Base-by-base conservation (phyloP, 1,140 invertebrate genomes). In the Hesperophylax magnus region DNA sequence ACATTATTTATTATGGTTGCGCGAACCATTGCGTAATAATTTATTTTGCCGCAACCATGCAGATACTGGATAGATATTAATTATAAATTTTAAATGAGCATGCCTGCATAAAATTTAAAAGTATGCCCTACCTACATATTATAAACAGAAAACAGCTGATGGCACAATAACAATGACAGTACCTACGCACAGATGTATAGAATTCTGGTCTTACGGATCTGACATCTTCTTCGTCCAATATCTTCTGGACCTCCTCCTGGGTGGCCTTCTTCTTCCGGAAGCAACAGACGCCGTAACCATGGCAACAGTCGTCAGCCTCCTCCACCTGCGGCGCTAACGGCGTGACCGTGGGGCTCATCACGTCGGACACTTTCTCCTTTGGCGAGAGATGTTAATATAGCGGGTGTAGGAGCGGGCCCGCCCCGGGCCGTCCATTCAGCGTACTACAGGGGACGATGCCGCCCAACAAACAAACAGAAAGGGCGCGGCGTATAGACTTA, bases 211-310 rank as follows among this genome's bases (percentile, higher is more conserved):
- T 47, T 47, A 47, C 39, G 2, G 27, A 31, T 31, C 63, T 67
- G 24, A 67, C 31, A 31, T 27, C 31, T 67, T 67, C 63, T 31
- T n/a, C 63, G 15, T 27, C 63, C 22, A 67, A 22, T n/a, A 24
- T 39, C n/a, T 18, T 77, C n/a, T 18, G 27, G 22, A 17, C 11
- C n/a, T 72, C 65, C 47, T 31, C 53, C n/a, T 20, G 11, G 52
- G 39, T 47, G 39, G 54, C 61, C 3, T 81, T 72, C n/a, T 58
- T 69, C 63, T 31, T 72, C 11, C 63, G 56, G 63, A 77, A 81
- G 58, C 80, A 81, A 52, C 80, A 81, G 63, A 65, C 67, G 76
- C 80, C n/a, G 80, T 81, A 78, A 67, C 63, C 63, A 67, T 67
- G 27, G 53, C 79, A 81, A 77, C 79, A 81, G 34, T 67, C 18